A percentile compares a stretch with the other conserved stretches of the same genome.
Conservation (phyloP, 2,113 vertebrate species). For the Laterallus jamaicensis region DNA sequence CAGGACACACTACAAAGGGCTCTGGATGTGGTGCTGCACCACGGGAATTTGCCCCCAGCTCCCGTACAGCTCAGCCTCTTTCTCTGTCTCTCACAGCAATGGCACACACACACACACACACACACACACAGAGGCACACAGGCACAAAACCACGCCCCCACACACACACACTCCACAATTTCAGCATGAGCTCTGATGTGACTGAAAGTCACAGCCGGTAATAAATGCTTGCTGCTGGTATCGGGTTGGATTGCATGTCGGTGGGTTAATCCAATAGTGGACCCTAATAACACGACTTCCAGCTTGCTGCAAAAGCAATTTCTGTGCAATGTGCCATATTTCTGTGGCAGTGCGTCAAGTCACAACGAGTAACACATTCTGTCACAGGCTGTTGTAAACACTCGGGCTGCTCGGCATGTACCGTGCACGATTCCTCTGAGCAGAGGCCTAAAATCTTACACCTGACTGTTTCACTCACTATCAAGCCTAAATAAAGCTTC, state of each 20-base stretch:
- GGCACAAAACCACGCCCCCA: background rate
- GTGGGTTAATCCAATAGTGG: conserved; percentile 55
- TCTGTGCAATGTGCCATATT: conserved; percentile 61
- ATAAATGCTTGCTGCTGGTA: conserved; percentile 48
- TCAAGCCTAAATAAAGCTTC: conserved; percentile 60
- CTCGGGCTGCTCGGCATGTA: background rate
- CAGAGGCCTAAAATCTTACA: conserved; percentile 64
- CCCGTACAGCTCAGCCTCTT: background rate
- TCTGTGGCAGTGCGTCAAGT: conserved; percentile 38
- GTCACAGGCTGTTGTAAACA: conserved; percentile 63
- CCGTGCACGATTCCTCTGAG: background rate
- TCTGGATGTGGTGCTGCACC: background rate
- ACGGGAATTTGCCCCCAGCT: background rate
- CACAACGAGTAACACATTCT: conserved; percentile 26
- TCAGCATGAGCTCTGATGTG: background rate
- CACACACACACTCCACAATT: background rate
- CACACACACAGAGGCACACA: background rate
- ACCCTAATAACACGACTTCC: conserved; percentile 50
- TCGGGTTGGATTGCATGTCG: conserved; percentile 30
- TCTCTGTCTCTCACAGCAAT: background rate
- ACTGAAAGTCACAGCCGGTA: conserved; percentile 41
- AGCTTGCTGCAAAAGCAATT: conserved; percentile 65
- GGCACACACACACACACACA: no score
- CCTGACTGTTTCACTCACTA: conserved; percentile 63
- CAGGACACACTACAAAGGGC: background rate